A percentile compares a stretch with the other conserved stretches of the same genome.
phyloP scores from a whole-genome alignment of 2,113 vertebrate species.

The Gulo gulo region DNA sequence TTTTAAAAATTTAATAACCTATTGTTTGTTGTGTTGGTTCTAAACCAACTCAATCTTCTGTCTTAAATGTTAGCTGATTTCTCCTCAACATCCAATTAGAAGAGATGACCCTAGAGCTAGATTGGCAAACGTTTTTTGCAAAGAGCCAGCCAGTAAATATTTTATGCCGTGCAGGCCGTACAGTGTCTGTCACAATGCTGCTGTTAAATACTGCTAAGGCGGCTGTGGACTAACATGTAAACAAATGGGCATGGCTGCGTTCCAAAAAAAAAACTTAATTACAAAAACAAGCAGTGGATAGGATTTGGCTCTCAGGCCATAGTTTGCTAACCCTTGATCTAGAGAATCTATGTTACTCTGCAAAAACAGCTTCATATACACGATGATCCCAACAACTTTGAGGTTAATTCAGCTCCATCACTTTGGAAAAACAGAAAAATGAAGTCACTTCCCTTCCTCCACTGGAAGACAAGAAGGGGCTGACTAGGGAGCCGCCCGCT shows the following conservation, averaged over 20 bases:
- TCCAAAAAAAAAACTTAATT: constrained; percentile 3
- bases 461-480: neutral
- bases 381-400: neutral
- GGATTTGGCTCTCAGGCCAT: neutral
- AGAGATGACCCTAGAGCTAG: neutral
- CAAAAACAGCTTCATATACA: neutral
- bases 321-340: constrained; percentile 25
- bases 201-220: neutral
- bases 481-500: neutral
- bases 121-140: neutral
- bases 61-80: constrained; percentile 38
- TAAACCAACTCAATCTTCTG: neutral
- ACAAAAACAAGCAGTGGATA: neutral
- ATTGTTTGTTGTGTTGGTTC: neutral
- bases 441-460: neutral
- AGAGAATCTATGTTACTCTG: neutral
- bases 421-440: neutral
- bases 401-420: neutral
- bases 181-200: neutral
- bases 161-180: neutral
- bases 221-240: neutral
- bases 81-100: constrained; percentile 11
- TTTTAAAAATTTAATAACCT: neutral
- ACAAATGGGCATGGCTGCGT: constrained; percentile 21
- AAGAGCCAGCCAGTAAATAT: neutral